Conservation (phyloP, 2,888 invertebrate genomes). For the Trypoxylon attenuatum region DNA sequence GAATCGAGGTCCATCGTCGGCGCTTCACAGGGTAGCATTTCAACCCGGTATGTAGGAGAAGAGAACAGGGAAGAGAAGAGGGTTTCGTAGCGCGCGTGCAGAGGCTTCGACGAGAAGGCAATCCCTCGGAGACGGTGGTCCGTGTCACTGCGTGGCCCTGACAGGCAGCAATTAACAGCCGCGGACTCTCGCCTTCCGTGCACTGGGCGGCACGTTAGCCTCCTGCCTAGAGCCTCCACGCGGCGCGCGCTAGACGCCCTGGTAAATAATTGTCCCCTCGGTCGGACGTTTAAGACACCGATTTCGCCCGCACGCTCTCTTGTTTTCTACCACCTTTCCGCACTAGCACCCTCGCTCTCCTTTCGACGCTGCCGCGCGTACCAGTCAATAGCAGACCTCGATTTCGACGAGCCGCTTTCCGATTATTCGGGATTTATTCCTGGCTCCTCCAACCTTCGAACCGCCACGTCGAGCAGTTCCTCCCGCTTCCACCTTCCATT, state of each 20-base stretch:
- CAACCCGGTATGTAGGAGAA: too few species aligned
- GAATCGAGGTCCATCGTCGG: conserved; percentile 16
- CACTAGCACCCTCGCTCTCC: conserved; percentile 44
- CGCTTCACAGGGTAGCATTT: too few species aligned
- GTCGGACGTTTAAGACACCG: conserved; percentile 69
- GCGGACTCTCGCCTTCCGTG: conserved; percentile 66
- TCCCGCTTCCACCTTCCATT: conserved; percentile 3
- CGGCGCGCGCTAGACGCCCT: conserved; percentile 56
- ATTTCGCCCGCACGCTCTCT: conserved; percentile 52
- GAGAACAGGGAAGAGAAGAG: conserved; percentile 37
- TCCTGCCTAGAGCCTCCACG: conserved; percentile 41
- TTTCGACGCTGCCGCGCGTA: conserved; percentile 43
- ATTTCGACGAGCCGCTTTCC: conserved; percentile 62
- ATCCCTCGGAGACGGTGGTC: conserved; percentile 50
- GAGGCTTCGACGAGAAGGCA: conserved; percentile 48
- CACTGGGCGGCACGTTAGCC: conserved; percentile 27
- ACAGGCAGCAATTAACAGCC: conserved; percentile 74
- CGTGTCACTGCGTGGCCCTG: conserved; percentile 69
- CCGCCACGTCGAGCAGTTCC: too few species aligned
- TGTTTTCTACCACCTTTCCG: conserved; percentile 36
- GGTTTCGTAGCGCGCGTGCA: conserved; percentile 37
- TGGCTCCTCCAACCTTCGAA: conserved; percentile 9
- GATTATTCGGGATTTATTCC: conserved; percentile 65
- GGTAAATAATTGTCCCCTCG: conserved; percentile 71
- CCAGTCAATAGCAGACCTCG: conserved; percentile 66